Evolutionary conservation across 2,797 vertebrate species (phyloP).

Genomic region (Ceryle rudis): DNA sequence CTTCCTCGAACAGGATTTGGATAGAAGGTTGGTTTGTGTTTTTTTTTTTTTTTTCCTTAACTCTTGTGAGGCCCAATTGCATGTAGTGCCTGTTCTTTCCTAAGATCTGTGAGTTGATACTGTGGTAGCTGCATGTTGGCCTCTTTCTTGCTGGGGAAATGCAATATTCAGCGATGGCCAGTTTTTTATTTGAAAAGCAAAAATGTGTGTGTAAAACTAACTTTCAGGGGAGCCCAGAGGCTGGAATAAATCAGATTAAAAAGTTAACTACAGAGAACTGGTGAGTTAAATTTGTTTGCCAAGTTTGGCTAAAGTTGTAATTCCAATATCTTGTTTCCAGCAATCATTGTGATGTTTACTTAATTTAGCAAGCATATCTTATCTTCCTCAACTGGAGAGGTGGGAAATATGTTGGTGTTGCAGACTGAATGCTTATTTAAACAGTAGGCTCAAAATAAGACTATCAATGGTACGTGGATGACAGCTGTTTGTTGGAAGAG

Average conservation of each 20-base stretch:
- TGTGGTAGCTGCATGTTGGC: not conserved
- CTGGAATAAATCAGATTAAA: not conserved
- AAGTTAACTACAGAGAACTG: not conserved
- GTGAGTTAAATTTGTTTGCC: not conserved
- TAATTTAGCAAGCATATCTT: not conserved
- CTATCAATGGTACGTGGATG: not conserved
- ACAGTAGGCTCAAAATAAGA: not conserved
- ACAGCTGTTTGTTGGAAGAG: not conserved
- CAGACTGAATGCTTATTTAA: not conserved
- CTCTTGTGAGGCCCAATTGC: not conserved
- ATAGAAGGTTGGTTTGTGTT: not conserved
- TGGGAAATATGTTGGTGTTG: not conserved
- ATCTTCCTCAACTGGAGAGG: not conserved
- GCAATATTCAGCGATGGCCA: not conserved
- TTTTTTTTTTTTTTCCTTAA: not conserved
- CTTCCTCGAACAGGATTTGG: not conserved
- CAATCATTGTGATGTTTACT: not conserved
- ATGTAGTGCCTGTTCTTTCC: not conserved
- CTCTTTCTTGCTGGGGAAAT: not conserved
- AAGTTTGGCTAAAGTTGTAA: not conserved
- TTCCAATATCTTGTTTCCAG: not conserved
- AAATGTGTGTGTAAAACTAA: not conserved
- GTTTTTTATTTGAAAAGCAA: not conserved
- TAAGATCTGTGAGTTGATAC: not conserved
- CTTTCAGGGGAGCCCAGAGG: not conserved